A percentile compares a stretch with the other conserved stretches of the same genome.
Evolutionary conservation across 2,888 invertebrate genomes (phyloP).

Genomic region (Thumatha senex): DNA sequence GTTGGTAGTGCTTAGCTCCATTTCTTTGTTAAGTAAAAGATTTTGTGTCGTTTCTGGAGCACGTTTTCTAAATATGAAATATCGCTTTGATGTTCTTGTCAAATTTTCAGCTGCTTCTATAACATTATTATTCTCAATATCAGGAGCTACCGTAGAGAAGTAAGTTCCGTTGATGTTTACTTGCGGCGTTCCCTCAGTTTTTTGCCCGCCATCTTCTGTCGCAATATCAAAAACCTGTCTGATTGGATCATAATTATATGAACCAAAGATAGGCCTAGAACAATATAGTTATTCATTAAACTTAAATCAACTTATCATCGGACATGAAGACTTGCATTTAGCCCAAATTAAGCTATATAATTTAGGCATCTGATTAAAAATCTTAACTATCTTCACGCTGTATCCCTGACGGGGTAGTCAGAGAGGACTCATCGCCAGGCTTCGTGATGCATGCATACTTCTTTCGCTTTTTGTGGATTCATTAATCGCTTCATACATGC

Average conservation of each 20-base stretch:
- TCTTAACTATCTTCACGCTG: too few species aligned
- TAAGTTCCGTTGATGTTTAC: background rate
- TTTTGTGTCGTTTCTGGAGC: background rate
- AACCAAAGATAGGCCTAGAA: conserved; percentile 41
- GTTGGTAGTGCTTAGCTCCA: too few species aligned
- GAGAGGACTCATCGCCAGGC: too few species aligned
- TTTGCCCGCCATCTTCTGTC: background rate
- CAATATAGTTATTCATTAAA: background rate
- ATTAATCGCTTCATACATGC: too few species aligned
- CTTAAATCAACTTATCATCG: background rate
- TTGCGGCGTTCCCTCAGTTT: background rate
- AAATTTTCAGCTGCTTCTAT: background rate
- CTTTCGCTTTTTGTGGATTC: too few species aligned
- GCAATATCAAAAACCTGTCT: conserved; percentile 20
- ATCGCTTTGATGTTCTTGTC: background rate
- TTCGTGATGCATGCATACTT: too few species aligned
- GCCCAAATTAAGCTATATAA: too few species aligned
- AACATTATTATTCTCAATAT: background rate
- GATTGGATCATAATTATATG: conserved; percentile 38
- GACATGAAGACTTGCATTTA: too few species aligned
- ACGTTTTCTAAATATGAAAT: conserved; percentile 5
- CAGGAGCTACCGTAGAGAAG: background rate
- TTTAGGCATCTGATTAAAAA: too few species aligned
- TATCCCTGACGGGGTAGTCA: too few species aligned
- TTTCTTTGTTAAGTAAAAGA: background rate